These are phyloP conservation scores for Gymnopithys bicolor DNA, from an alignment of 2,797 vertebrate species.

Conservation along the genomic window DNA sequence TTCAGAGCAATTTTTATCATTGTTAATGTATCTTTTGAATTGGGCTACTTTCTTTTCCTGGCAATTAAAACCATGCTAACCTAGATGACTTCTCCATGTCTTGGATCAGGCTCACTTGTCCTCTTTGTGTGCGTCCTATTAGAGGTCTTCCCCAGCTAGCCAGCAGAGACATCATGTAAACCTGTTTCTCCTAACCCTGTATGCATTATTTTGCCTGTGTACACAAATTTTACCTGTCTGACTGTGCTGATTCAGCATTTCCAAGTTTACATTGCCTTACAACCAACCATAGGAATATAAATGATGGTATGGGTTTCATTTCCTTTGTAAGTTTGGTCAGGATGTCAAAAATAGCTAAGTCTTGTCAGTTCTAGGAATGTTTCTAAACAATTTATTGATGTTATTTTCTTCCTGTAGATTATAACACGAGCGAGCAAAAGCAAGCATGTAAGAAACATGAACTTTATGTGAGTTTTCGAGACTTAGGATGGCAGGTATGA, in stretches of 20 bases:
- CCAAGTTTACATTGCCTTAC: not conserved
- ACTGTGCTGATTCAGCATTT: not conserved
- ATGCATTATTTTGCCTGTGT: not conserved
- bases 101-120: not conserved
- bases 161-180: not conserved
- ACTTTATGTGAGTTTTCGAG: constrained; percentile 98
- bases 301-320: not conserved
- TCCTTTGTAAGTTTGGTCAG: not conserved
- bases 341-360: not conserved
- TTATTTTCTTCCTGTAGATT: constrained; percentile 81
- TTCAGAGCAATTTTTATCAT: not conserved
- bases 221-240: not conserved
- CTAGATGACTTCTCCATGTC: not conserved
- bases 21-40: not conserved
- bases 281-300: not conserved
- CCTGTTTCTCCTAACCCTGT: not conserved
- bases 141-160: not conserved
- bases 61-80: not conserved
- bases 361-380: not conserved
- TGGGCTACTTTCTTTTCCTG: not conserved
- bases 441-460: constrained; percentile 99
- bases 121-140: not conserved
- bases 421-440: constrained; percentile 96
- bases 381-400: not conserved
- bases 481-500: constrained; percentile 97